Base-by-base conservation (phyloP, 92 coral and sea anemone genomes). In the Heteractis magnifica region DNA sequence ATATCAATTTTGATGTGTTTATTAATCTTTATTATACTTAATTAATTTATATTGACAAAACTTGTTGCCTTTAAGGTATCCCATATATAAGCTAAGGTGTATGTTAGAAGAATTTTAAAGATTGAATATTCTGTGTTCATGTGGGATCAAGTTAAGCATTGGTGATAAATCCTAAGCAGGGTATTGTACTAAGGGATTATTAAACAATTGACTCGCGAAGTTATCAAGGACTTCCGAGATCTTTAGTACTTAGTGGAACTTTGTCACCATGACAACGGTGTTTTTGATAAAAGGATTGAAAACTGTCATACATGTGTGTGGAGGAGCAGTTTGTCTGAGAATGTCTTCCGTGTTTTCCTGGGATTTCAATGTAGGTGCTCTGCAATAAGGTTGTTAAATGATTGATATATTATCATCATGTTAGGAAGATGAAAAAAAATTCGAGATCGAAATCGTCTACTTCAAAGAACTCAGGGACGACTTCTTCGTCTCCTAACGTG, bases 391-490 rank as follows among this genome's bases (percentile, higher is more conserved):
- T 10, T 62, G 70, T 68, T 16, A 21, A 3, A 68, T 26, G 23
- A 12, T 0, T 19, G 21, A 18, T 19, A 6, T 16, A 9, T 5
- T 18, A 19, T 18, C 21, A 1, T 68, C 13, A 23, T 12, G 44
- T 53, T 53, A 23, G 18, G 23, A 23, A 26, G 49, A 68, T 68
- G 49, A 68, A 23, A 13, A 68, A 26, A 23, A 10, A 20, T 68
- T 14, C 14, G 52, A 76, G 79, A 52, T 76, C 65, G 5, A 76
- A 76, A 52, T 76, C 79, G 6, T 20, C 52, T 11, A 52, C 64
- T 10, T 52, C 79, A 15, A 76, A 52, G 79, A 76, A n/a, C 58
- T 20, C 60, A n/a, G 78, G 10, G 13, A n/a, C 78, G 20, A 14
- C 52, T 75, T 26, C 79, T 50, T 20, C 79, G 19, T 9, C 34